Base-by-base conservation (phyloP, 2,797 vertebrate species). In the Sebastolobus altivelis region DNA sequence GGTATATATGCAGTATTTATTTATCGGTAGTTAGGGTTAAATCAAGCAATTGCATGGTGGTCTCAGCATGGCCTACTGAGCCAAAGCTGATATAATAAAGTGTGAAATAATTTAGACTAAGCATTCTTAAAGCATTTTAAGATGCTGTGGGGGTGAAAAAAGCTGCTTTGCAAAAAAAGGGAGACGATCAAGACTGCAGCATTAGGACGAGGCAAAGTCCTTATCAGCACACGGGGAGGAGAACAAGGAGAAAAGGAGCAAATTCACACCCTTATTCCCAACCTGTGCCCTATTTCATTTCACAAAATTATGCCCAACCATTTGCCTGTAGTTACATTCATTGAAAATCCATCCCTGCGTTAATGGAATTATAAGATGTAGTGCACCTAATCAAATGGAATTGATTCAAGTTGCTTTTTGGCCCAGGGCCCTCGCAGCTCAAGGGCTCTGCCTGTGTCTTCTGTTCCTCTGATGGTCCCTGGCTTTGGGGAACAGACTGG, bases 341-440 rank as follows among this genome's bases (percentile, higher is more conserved):
- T 93, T 94, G 93, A 94, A 96, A 96, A 95, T 95, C 94, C 87
- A 95, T 94, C 78, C 77, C 81, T 81, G 88, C 56, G 82, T 93
- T 95, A 95, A 96, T 95, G 91, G 93, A 96, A 95, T 95, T 95
- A 95, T 95, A 95, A 96, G 93, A 95, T 94, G 92, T 88, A 93
- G 91, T 94, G 91, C 91, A 94, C 93, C 92, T 92, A 93, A 95
- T 96, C 93, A 95, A 95, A 95, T 86, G 81, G 79, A 93, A 96
- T 96, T 94, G 94, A 96, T 96, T 95, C 91, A 93, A 92, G 92
- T 88, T 89, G 85, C 86, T 87, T 93, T 93, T 90, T 93, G 94
- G 93, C 93, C 74, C 74, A 18, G 73, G 84, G 90, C 90, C 89
- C 71, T 86, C 29, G 58, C 67, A 79, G 88, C 92, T 92, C 70